Conservation (phyloP, 1,140 invertebrate species). For the Triops cancriformis region DNA sequence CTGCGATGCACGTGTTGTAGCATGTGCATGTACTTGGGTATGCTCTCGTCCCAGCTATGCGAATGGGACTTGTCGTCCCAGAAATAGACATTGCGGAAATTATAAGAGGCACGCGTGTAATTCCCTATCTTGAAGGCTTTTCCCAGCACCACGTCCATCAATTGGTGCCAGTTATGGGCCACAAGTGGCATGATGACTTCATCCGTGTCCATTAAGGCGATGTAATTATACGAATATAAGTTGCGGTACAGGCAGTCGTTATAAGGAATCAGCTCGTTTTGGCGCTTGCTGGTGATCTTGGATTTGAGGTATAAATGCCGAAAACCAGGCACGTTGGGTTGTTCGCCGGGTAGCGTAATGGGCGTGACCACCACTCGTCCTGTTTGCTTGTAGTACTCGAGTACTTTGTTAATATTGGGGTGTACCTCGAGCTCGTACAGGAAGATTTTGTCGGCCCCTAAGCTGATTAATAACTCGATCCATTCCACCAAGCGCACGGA, state of each 20-base stretch:
- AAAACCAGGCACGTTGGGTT: conserved; percentile 78
- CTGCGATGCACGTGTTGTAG: conserved; percentile 83
- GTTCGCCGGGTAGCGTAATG: conserved; percentile 77
- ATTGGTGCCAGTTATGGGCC: conserved; percentile 60
- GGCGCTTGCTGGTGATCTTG: conserved; percentile 78
- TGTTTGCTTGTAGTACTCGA: conserved; percentile 65
- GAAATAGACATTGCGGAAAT: conserved; percentile 90
- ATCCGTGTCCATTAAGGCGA: conserved; percentile 83
- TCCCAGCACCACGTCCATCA: conserved; percentile 63
- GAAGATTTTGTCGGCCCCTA: conserved; percentile 87
- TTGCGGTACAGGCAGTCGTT: conserved; percentile 94
- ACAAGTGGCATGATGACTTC: conserved; percentile 89
- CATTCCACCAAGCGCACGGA: conserved; percentile 87
- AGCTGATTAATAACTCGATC: conserved; percentile 75
- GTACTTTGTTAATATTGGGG: conserved; percentile 79
- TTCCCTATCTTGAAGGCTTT: conserved; percentile 59
- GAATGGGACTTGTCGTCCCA: conserved; percentile 77
- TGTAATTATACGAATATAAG: conserved; percentile 80
- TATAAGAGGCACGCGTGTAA: conserved; percentile 71
- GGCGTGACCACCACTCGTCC: conserved; percentile 75
- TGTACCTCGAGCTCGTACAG: conserved; percentile 86
- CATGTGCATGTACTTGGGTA: conserved; percentile 87
- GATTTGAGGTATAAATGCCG: conserved; percentile 82
- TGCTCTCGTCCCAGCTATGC: conserved; percentile 70
- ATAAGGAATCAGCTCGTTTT: conserved; percentile 92